Conservation (phyloP, 2,888 invertebrate species). For the Galerucella calmariensis region DNA sequence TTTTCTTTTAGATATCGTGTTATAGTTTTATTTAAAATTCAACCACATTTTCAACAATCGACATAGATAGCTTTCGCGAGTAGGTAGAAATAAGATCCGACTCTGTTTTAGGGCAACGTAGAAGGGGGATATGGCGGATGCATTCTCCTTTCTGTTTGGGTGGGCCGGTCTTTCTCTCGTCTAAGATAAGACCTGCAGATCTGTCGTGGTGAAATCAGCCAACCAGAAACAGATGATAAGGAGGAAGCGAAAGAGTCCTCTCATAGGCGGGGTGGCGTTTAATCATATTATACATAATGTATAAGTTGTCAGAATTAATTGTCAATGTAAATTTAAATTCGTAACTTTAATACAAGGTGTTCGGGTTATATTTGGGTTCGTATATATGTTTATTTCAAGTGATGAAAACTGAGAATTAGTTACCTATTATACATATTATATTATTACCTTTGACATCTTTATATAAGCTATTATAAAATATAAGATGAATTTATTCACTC, state of each 20-base stretch:
- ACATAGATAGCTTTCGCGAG: too few relatives aligned
- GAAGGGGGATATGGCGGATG: conserved; percentile 42
- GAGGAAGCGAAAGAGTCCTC: conserved; percentile 58
- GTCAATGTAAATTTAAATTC: background rate
- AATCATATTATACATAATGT: conserved; percentile 3
- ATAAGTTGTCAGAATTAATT: conserved; percentile 2
- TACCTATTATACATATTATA: too few relatives aligned
- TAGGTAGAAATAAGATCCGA: conserved; percentile 2
- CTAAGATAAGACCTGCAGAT: conserved; percentile 64
- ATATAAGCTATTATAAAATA: too few relatives aligned
- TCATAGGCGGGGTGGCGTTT: conserved; percentile 48
- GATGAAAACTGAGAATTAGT: too few relatives aligned
- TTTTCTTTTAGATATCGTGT: too few relatives aligned
- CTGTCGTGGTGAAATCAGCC: conserved; percentile 63
- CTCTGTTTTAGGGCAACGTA: conserved; percentile 31
- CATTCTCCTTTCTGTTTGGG: conserved; percentile 44
- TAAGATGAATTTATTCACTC: too few relatives aligned
- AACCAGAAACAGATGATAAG: conserved; percentile 67
- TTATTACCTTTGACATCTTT: too few relatives aligned
- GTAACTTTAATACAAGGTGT: too few relatives aligned
- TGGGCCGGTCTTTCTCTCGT: conserved; percentile 47
- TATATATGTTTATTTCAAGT: too few relatives aligned
- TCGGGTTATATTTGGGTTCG: too few relatives aligned
- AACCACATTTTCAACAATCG: too few relatives aligned
- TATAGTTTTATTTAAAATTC: too few relatives aligned